Conservation (phyloP, 2,888 invertebrate species). For the Nowickia ferox region DNA sequence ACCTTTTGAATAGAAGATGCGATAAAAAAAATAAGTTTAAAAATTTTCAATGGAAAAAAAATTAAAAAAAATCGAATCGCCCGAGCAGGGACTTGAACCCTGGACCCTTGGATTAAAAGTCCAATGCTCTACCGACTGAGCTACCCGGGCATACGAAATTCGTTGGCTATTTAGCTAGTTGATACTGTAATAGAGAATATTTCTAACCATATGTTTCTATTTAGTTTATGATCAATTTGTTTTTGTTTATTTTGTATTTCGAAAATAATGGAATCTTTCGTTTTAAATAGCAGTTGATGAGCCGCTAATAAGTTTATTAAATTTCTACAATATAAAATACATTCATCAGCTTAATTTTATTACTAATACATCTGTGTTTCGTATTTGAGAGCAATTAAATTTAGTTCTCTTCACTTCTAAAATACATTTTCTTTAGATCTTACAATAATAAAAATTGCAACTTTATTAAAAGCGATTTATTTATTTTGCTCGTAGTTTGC, state of each 20-base stretch:
- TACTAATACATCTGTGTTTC: neutral
- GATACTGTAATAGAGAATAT: neutral
- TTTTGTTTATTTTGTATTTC: neutral
- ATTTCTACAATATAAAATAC: neutral
- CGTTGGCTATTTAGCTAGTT: accelerated
- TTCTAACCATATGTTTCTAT: too few species aligned
- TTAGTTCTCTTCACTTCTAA: neutral
- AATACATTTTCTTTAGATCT: neutral
- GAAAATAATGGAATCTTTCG: neutral
- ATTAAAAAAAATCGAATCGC: conserved; percentile 16
- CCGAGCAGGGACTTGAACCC: conserved; percentile 78
- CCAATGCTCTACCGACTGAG: conserved; percentile 80
- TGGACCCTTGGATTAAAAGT: conserved; percentile 80
- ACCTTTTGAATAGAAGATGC: too few species aligned
- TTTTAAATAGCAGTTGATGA: neutral
- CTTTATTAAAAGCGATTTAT: too few species aligned
- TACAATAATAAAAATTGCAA: neutral
- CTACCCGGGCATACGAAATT: conserved; percentile 73
- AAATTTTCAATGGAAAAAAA: neutral
- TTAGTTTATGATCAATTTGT: neutral
- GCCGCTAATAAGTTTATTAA: neutral
- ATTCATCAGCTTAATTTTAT: conserved; percentile 7
- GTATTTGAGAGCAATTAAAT: too few species aligned
- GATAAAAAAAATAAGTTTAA: too few species aligned
- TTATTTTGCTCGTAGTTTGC: too few species aligned